phyloP scores from a whole-genome alignment of 2,888 invertebrate genomes.

The Heliconius ethilla region DNA sequence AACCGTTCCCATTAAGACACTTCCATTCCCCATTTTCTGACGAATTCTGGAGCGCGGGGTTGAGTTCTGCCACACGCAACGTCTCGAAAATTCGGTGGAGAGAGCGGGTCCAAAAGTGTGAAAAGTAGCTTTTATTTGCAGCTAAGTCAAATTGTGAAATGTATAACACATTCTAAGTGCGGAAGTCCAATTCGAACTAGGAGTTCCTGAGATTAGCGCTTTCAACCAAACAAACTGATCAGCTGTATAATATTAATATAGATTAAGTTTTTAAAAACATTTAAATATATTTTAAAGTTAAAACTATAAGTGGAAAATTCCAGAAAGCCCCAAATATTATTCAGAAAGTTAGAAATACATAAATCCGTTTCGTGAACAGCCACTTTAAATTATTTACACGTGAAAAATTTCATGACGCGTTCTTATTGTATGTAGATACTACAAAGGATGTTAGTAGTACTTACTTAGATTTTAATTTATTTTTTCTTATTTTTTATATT shows the following conservation, averaged over 20 bases:
- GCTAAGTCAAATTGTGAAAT: too few relatives aligned
- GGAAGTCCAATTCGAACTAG: too few relatives aligned
- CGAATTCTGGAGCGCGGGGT: not conserved
- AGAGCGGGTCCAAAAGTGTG: too few relatives aligned
- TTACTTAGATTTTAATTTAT: not conserved
- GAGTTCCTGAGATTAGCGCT: too few relatives aligned
- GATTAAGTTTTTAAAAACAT: too few relatives aligned
- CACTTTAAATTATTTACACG: constrained; percentile 10
- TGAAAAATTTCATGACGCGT: not conserved
- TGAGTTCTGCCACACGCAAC: not conserved
- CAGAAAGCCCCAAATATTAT: not conserved
- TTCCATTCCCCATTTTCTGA: not conserved
- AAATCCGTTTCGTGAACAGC: constrained; percentile 1
- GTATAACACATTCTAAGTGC: too few relatives aligned
- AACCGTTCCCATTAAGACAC: not conserved
- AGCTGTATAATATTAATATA: too few relatives aligned
- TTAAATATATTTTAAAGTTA: too few relatives aligned
- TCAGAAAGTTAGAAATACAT: not conserved
- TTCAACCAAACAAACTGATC: too few relatives aligned
- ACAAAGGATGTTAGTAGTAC: not conserved
- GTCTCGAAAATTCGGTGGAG: not conserved
- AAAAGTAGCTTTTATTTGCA: too few relatives aligned
- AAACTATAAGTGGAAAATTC: not conserved
- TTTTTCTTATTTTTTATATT: not conserved
- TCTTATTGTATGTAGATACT: not conserved